These are phyloP conservation scores for Brevimyrus niger DNA, from an alignment of 2,113 vertebrate genomes.

Conservation along the genomic window DNA sequence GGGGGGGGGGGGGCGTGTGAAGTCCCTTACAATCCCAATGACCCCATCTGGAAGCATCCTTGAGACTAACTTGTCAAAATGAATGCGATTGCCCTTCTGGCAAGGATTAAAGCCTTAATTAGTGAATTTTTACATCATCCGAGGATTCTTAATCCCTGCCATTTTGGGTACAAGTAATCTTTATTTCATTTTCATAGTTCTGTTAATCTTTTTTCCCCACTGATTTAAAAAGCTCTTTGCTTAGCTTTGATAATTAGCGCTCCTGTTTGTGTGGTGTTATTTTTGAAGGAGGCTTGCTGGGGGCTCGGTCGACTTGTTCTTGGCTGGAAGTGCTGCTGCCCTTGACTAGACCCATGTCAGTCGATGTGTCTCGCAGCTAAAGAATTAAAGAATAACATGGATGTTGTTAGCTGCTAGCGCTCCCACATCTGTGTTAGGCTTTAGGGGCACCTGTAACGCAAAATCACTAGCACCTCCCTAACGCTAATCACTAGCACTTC, in stretches of 20 bases:
- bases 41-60: not conserved
- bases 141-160: constrained; percentile 7
- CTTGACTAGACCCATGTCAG: not conserved
- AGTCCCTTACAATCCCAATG: not conserved
- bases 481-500: too few relatives aligned
- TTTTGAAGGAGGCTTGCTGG: not conserved
- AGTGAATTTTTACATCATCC: not conserved
- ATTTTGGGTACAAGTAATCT: constrained; percentile 9
- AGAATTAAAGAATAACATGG: not conserved
- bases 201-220: not conserved
- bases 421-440: not conserved
- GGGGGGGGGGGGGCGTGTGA: not conserved
- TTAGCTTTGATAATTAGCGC: not conserved
- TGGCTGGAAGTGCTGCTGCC: not conserved
- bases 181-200: constrained; percentile 6
- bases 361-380: not conserved
- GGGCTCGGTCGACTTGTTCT: not conserved
- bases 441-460: not conserved
- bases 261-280: not conserved
- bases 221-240: constrained; percentile 8
- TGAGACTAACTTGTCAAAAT: not conserved
- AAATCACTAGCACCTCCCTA: not conserved
- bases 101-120: constrained; percentile 10
- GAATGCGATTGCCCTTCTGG: not conserved
- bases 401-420: not conserved